These are phyloP conservation scores for Diorhabda carinulata DNA, from an alignment of 1,140 invertebrate species.

Conservation along the genomic window DNA sequence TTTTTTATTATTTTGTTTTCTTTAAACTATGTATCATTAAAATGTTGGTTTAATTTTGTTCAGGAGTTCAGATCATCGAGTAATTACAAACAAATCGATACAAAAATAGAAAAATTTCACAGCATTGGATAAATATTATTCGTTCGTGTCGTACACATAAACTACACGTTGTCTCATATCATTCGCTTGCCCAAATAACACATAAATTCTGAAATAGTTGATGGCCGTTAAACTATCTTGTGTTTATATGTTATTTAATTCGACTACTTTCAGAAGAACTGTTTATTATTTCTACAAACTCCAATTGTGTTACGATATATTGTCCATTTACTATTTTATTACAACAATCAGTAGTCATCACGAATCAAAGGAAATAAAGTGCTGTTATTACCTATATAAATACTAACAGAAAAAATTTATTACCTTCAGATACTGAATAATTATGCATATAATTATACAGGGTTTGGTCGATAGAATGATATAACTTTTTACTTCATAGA, in stretches of 20 bases:
- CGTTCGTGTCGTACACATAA: constrained; percentile 10
- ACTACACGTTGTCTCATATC: constrained; percentile 14
- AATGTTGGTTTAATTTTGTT: too few relatives aligned
- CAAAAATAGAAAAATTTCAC: constrained; percentile 5
- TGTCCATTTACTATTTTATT: not conserved
- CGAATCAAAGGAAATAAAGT: too few relatives aligned
- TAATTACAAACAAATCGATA: constrained; percentile 8
- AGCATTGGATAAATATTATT: constrained; percentile 12
- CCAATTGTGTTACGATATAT: not conserved
- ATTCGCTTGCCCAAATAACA: constrained; percentile 11
- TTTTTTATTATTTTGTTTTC: too few relatives aligned
- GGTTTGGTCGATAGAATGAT: too few relatives aligned
- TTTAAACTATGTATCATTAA: too few relatives aligned
- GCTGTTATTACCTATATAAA: too few relatives aligned
- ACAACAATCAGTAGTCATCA: not conserved
- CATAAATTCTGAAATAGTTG: constrained; percentile 13
- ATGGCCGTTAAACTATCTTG: constrained; percentile 10
- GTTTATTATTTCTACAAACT: not conserved
- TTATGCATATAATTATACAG: too few relatives aligned
- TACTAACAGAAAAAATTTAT: too few relatives aligned
- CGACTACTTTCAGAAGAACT: not conserved
- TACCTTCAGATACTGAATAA: too few relatives aligned
- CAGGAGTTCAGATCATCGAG: not conserved
- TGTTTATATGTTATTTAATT: constrained; percentile 15
- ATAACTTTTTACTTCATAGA: too few relatives aligned